Base-by-base conservation (phyloP, 2,113 vertebrate species). In the Nerophis ophidion region DNA sequence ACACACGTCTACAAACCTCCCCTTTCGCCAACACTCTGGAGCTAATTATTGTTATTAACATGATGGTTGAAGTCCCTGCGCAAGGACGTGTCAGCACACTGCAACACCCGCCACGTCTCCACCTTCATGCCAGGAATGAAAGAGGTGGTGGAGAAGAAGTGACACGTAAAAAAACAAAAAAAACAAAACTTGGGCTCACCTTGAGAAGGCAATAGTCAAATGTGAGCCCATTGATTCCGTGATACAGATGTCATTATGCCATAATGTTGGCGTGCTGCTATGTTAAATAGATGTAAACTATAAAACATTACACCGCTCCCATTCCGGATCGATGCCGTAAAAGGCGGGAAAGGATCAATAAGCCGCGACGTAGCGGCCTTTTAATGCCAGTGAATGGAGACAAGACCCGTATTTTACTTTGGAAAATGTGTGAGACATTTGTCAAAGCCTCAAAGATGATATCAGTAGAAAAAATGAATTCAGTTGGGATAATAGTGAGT, bases 41-140 rank as follows among this genome's bases (percentile, higher is more conserved):
- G 84, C 85, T 90, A 91, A 91, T 91, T 90, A 90, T 90, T 89
- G 88, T 90, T 90, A 90, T 90, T 90, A 90, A 74, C 87, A 88
- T 88, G 87, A 90, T 87, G 88, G 84, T 87, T 90, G 88, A 91
- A 86, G 89, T 91, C 87, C 79, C 81, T 87, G 79, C 71, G 81
- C 87, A 90, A 89, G 90, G 90, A 88, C 89, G 82, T 86, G 87
- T 89, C 87, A 87, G 82, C 82, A 81, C 82, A 79, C 85, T 85
- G 84, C 80, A 84, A 79, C 81, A 80, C 81, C 71, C 76, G 73
- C 57, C 19, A 26, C 3, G 19, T 26, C 19, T 26, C 19, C 3
- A 26, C 26, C 26, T 26, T 26, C 26, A 26, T 26, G 26, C 26
- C 26, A 79, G 69, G 64, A 71, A 60, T 60, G 11, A 61, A 45